These are phyloP conservation scores for Orthosia gothica DNA, from an alignment of 2,888 invertebrate genomes.

Conservation along the genomic window DNA sequence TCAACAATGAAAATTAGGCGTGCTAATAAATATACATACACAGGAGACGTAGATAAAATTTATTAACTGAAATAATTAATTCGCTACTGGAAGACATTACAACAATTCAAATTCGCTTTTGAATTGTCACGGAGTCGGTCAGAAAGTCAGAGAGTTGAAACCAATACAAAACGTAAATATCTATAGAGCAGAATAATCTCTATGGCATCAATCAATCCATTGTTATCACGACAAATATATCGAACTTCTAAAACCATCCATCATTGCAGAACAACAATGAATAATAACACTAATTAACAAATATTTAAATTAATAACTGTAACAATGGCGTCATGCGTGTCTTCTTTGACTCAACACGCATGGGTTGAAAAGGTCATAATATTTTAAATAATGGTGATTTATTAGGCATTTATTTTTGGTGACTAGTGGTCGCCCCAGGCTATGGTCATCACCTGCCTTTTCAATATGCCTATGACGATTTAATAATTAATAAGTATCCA, in stretches of 20 bases:
- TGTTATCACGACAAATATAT: slow-evolving; percentile 13
- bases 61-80: no score
- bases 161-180: no score
- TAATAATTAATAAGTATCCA: neutral
- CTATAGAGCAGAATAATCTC: neutral
- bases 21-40: no score
- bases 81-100: no score
- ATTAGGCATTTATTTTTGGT: slow-evolving; percentile 21
- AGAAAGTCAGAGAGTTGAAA: no score
- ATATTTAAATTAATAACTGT: slow-evolving; percentile 10
- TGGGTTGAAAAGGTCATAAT: slow-evolving; percentile 8
- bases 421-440: slow-evolving; percentile 1
- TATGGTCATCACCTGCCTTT: neutral
- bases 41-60: no score
- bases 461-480: slow-evolving; percentile 2
- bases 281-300: slow-evolving; percentile 1
- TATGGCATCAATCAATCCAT: slow-evolving; percentile 9
- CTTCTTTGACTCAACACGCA: neutral
- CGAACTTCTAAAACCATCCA: slow-evolving; percentile 6
- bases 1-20: no score
- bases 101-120: no score
- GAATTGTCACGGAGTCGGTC: no score
- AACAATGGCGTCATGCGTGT: slow-evolving; percentile 13
- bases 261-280: slow-evolving; percentile 9
- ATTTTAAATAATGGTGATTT: slow-evolving; percentile 18